Percentiles rank a stretch among this genome's conserved stretches.
These are phyloP conservation scores for Aldabrachelys gigantea DNA, from an alignment of 2,113 vertebrate species.

Conservation along the genomic window DNA sequence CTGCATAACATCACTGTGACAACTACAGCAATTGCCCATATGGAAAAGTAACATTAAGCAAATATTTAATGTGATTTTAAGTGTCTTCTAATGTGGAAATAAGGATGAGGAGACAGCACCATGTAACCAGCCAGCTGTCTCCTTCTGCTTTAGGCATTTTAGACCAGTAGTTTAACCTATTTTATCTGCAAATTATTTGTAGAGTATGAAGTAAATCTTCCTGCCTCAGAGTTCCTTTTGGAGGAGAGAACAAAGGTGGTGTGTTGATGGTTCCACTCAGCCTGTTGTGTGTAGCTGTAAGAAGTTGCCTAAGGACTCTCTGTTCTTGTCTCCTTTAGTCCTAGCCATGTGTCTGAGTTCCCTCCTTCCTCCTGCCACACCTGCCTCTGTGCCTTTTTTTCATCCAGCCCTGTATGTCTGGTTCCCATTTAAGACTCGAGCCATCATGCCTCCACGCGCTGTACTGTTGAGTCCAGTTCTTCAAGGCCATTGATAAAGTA, in stretches of 20 bases:
- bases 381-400: not conserved
- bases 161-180: not conserved
- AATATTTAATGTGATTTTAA: not conserved
- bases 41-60: not conserved
- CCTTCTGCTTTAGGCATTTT: not conserved
- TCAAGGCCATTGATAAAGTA: not conserved
- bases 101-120: not conserved
- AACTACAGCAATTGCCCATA: no score
- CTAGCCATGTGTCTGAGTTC: not conserved
- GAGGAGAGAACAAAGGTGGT: not conserved
- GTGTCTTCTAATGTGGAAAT: not conserved
- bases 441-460: not conserved
- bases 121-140: not conserved
- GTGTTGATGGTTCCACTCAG: not conserved
- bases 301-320: not conserved
- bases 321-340: not conserved
- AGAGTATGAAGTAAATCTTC: not conserved
- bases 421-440: not conserved
- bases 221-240: not conserved
- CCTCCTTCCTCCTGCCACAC: not conserved
- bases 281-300: not conserved
- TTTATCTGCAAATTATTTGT: not conserved
- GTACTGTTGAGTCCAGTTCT: not conserved
- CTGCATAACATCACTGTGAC: not conserved
- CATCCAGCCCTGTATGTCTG: not conserved